phyloP scores from a whole-genome alignment of 2,797 vertebrate species.

The Onychomys leucogaster region DNA sequence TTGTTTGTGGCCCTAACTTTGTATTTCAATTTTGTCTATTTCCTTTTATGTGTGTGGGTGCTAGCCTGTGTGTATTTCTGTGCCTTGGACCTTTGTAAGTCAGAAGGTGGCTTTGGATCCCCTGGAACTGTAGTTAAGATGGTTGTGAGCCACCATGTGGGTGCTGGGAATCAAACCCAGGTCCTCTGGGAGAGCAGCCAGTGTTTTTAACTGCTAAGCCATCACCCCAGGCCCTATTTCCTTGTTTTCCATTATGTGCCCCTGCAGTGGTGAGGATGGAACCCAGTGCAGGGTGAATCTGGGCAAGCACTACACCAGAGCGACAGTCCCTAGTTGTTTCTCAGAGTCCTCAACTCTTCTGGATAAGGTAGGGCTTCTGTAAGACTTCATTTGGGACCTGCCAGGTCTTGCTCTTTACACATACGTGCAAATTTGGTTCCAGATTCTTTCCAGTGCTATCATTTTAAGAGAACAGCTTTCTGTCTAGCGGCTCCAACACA shows the following conservation, averaged over 20 bases:
- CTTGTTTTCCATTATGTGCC: neutral
- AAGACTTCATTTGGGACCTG: slow-evolving; percentile 33
- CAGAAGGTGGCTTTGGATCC: neutral
- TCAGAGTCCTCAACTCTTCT: slow-evolving; percentile 28
- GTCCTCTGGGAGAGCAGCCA: neutral
- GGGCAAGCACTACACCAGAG: neutral
- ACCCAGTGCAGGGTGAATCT: neutral
- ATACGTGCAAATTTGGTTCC: neutral
- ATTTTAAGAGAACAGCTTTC: slow-evolving; percentile 33
- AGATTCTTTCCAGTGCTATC: neutral
- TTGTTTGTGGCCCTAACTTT: neutral
- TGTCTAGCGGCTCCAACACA: neutral
- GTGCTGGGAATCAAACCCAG: neutral
- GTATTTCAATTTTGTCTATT: neutral
- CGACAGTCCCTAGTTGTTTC: neutral
- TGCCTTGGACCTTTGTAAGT: neutral
- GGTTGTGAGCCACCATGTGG: neutral
- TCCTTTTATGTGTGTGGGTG: neutral
- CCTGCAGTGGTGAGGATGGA: neutral
- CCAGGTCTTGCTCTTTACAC: neutral
- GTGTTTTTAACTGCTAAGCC: neutral
- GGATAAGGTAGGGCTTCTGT: neutral
- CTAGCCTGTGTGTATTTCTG: neutral
- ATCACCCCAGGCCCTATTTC: neutral
- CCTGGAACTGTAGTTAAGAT: neutral